Conservation (phyloP, 1,140 invertebrate genomes). For the Philotrypesis tridentata region DNA sequence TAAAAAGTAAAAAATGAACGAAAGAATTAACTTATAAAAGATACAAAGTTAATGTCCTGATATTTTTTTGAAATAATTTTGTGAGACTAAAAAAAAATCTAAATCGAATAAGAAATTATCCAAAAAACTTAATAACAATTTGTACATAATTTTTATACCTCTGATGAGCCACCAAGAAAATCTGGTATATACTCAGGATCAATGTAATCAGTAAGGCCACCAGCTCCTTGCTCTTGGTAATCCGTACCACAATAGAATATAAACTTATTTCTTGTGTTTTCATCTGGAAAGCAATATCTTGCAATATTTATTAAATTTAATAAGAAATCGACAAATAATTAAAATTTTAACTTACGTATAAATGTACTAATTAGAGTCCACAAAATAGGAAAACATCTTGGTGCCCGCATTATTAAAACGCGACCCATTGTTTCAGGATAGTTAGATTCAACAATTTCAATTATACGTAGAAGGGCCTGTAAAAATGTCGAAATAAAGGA, state of each 20-base stretch:
- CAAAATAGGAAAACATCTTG: conserved; percentile 95
- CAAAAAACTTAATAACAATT: neutral
- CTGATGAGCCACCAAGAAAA: conserved; percentile 91
- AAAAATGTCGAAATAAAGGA: conserved; percentile 45
- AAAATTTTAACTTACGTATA: conserved; percentile 79
- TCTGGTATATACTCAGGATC: conserved; percentile 91
- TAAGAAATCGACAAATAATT: neutral
- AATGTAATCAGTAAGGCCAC: conserved; percentile 91
- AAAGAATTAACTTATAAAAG: conserved; percentile 40
- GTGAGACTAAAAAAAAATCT: neutral
- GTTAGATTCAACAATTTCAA: conserved; percentile 95
- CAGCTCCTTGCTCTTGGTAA: conserved; percentile 81
- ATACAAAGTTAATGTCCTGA: neutral
- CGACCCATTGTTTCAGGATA: conserved; percentile 97
- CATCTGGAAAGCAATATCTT: conserved; percentile 78
- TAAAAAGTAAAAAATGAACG: conserved; percentile 57
- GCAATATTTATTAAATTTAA: neutral
- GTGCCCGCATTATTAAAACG: conserved; percentile 90
- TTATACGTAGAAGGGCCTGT: conserved; percentile 89
- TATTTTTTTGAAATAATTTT: conserved; percentile 9
- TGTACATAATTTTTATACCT: conserved; percentile 76
- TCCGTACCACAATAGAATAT: conserved; percentile 94
- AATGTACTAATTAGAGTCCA: conserved; percentile 98
- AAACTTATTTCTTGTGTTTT: conserved; percentile 95
- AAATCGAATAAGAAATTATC: conserved; percentile 1